Conservation (phyloP, 2,888 invertebrate species). For the Physocephala rufipes region DNA sequence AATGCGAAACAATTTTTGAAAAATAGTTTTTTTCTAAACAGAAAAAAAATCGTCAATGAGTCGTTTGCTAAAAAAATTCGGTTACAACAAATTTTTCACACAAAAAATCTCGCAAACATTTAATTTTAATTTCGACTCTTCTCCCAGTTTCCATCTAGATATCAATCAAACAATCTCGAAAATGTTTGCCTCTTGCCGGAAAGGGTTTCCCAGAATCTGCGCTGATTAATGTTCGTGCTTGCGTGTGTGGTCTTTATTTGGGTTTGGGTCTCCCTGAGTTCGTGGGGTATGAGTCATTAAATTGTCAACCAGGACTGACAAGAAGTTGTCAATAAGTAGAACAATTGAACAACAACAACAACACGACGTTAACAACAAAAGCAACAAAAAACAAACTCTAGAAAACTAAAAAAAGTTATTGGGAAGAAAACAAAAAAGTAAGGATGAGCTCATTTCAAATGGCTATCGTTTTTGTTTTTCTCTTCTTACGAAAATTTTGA, state of each 20-base stretch:
- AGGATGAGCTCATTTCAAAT: constrained; percentile 37
- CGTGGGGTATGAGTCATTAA: background rate
- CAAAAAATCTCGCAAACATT: too few species aligned
- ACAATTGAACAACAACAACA: constrained; percentile 24
- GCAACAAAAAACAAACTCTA: background rate
- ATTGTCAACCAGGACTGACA: constrained; percentile 27
- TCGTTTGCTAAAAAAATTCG: too few species aligned
- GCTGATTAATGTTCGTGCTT: background rate
- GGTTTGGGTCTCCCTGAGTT: background rate
- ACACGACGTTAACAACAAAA: constrained; percentile 4
- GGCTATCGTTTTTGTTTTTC: too few species aligned
- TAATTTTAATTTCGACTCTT: background rate
- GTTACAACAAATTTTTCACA: constrained; percentile 55
- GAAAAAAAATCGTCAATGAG: too few species aligned
- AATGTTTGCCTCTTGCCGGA: background rate
- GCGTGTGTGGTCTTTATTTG: background rate
- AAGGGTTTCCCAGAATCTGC: constrained; percentile 17
- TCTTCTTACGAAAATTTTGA: background rate
- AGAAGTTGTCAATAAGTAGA: constrained; percentile 39
- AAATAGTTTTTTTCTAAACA: too few species aligned
- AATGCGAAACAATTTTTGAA: too few species aligned
- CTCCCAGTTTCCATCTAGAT: background rate
- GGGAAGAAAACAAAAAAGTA: background rate
- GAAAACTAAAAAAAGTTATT: too few species aligned
- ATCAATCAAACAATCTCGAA: constrained; percentile 29